Percentiles rank a stretch among this genome's conserved stretches.
phyloP scores from a whole-genome alignment of 2,888 invertebrate genomes.

The Cyrtodaria siliqua region DNA sequence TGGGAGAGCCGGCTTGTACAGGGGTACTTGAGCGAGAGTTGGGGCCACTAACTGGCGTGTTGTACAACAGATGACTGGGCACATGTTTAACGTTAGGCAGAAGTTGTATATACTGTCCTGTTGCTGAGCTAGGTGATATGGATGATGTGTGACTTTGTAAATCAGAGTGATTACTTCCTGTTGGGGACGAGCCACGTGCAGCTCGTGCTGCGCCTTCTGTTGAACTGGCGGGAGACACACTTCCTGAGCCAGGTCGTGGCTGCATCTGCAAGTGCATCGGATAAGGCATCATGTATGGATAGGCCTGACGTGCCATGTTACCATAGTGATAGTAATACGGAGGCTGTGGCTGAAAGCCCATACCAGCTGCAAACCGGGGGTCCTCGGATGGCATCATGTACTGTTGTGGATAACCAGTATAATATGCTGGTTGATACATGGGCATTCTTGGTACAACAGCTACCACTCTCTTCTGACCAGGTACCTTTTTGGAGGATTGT shows the following conservation, averaged over 20 bases:
- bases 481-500: conserved; percentile 12
- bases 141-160: conserved; percentile 6
- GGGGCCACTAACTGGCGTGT: conserved; percentile 58
- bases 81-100: conserved; percentile 82
- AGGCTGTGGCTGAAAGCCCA: conserved; percentile 28
- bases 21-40: conserved; percentile 70
- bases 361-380: conserved; percentile 30
- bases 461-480: conserved; percentile 40
- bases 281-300: conserved; percentile 39
- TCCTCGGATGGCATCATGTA: conserved; percentile 49
- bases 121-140: conserved; percentile 62
- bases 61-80: conserved; percentile 73
- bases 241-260: conserved; percentile 57
- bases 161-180: conserved; percentile 42
- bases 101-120: conserved; percentile 74
- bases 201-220: conserved; percentile 44
- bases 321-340: conserved; percentile 58
- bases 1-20: conserved; percentile 62
- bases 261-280: conserved; percentile 51
- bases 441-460: conserved; percentile 49
- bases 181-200: conserved; percentile 51
- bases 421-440: conserved; percentile 53
- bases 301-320: conserved; percentile 32
- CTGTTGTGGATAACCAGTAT: conserved; percentile 50
- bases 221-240: conserved; percentile 54